Percentiles rank a stretch among this genome's conserved stretches.
These are phyloP conservation scores for Stigmatopora argus DNA, from an alignment of 2,113 vertebrate genomes.

Conservation along the genomic window DNA sequence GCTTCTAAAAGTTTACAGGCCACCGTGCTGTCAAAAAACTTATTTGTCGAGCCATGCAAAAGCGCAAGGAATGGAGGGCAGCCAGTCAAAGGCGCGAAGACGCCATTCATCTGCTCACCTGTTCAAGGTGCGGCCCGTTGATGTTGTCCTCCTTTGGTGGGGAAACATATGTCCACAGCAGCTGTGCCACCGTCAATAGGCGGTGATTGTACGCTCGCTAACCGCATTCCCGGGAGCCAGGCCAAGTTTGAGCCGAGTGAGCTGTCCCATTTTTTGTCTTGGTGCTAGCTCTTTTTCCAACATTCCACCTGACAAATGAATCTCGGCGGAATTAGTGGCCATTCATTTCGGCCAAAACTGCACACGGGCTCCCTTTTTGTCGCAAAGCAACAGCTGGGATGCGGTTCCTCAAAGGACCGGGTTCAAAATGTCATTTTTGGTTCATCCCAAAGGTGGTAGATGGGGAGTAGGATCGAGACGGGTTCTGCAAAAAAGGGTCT, in stretches of 20 bases:
- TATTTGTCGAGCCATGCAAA: constrained; percentile 63
- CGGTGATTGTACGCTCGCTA: constrained; percentile 65
- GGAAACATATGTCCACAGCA: constrained; percentile 73
- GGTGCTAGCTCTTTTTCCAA: constrained; percentile 25
- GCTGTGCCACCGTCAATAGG: constrained; percentile 70
- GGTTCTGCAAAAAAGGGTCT: not conserved
- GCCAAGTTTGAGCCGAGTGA: constrained; percentile 67
- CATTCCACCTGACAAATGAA: constrained; percentile 62
- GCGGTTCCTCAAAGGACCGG: constrained; percentile 17
- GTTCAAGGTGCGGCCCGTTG: constrained; percentile 69
- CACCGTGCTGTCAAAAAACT: constrained; percentile 37
- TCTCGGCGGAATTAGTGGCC: constrained; percentile 25
- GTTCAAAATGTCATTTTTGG: not conserved
- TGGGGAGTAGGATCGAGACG: not conserved
- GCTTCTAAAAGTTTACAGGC: constrained; percentile 41
- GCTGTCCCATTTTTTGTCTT: constrained; percentile 58
- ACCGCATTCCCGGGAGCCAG: constrained; percentile 68
- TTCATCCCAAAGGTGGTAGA: not conserved
- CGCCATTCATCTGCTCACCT: constrained; percentile 72
- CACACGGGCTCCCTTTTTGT: constrained; percentile 21
- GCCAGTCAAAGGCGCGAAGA: constrained; percentile 63
- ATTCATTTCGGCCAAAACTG: constrained; percentile 34
- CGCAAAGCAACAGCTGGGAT: constrained; percentile 28
- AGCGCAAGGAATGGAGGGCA: constrained; percentile 55
- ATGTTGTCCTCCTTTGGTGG: constrained; percentile 70